Base-by-base conservation (phyloP, 2,797 vertebrate genomes). In the Melanotaenia nigrans region DNA sequence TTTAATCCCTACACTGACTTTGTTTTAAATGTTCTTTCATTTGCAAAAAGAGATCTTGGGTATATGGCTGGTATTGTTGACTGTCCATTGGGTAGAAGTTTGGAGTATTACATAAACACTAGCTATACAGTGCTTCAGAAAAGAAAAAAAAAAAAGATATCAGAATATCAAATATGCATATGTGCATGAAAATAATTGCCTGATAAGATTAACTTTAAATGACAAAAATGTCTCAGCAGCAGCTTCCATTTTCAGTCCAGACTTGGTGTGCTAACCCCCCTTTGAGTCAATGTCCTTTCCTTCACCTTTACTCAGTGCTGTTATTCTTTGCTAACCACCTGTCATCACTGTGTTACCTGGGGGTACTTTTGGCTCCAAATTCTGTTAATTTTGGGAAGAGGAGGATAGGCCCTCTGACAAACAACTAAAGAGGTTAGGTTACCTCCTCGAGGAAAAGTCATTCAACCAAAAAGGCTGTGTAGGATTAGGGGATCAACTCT, bases 271-370 rank as follows among this genome's bases (percentile, higher is more conserved):
- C 61, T 51, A 61, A 56, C 61, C 47, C 53, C 45, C 35, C 54
- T 65, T 59, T 60, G 45, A 83, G 64, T 65, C 65, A 59, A 0
- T 51, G 77, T 71, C 73, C 73, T 81, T 82, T 60, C 25, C 36
- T 51, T 87, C 71, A 80, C 81, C 83, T 86, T 77, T 69, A 56
- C 59, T 58, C 75, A 47, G 59, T 54, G 61, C 81, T 71, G 78
- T 86, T 68, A 54, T 68, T 78, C 69, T 77, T 70, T 70, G 30
- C 73, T 25, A 56, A 71, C 75, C 77, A 83, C 75, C 78, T 86
- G 86, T 88, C 76, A 20, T 73, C 60, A 18, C 68, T 67, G 22
- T 51, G 69, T 71, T 68, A 78, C 55, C 71, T 73, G 74, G 54
- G 54, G 82, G 65, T 82, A 61, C 36, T 75, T 63, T 77, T 85